phyloP scores from a whole-genome alignment of 64 coral and sea anemone species.

The Montipora cactus region DNA sequence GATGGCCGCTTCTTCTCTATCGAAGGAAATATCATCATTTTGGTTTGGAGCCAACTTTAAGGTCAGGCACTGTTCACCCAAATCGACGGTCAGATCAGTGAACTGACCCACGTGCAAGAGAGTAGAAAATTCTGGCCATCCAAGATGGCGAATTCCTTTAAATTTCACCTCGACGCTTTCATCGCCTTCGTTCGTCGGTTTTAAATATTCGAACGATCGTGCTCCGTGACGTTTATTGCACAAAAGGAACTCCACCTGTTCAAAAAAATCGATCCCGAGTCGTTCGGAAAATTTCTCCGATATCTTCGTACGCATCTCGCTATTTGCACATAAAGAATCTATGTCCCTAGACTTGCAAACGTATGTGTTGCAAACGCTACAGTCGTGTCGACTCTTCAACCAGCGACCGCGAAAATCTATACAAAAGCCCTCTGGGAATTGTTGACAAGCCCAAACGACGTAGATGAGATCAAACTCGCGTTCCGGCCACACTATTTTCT shows the following conservation, averaged over 20 bases:
- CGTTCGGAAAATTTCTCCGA: background rate
- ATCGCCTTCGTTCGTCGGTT: background rate
- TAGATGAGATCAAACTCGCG: background rate
- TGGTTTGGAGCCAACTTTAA: background rate
- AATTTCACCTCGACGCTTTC: background rate
- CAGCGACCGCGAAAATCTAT: background rate
- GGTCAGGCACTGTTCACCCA: background rate
- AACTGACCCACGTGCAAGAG: background rate
- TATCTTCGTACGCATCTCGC: background rate
- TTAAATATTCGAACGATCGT: background rate
- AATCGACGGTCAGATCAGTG: background rate
- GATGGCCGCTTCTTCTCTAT: background rate
- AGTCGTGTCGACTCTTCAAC: background rate
- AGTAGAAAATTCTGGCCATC: background rate
- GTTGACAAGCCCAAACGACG: background rate
- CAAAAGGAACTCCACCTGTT: background rate
- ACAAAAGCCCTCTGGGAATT: background rate
- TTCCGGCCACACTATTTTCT: background rate
- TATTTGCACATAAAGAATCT: background rate
- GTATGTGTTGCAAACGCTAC: background rate
- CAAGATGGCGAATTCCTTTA: background rate
- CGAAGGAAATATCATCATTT: background rate
- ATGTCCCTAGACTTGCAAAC: background rate
- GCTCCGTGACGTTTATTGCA: background rate
- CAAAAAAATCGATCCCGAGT: background rate